phyloP scores from a whole-genome alignment of 2,888 invertebrate species.

The Congeria kusceri region DNA sequence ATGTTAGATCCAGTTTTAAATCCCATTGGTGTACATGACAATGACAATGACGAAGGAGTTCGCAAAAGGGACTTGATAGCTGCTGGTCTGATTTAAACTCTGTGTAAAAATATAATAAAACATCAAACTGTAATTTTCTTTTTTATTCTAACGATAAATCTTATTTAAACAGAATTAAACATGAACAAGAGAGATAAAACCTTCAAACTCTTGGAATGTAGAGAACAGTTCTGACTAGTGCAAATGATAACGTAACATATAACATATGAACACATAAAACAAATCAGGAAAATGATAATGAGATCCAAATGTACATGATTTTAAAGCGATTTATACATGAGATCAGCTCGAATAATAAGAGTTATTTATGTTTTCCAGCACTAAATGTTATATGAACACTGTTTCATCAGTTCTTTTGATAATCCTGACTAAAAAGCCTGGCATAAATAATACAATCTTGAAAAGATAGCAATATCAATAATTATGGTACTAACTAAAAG shows the following conservation, averaged over 20 bases:
- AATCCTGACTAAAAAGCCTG: neutral
- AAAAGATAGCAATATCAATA: slow-evolving; percentile 5
- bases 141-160: slow-evolving; percentile 1
- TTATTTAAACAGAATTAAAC: neutral
- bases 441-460: neutral
- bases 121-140: slow-evolving; percentile 7
- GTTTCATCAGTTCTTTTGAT: slow-evolving; percentile 3
- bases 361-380: no score
- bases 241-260: no score
- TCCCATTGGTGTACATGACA: neutral
- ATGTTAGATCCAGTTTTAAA: slow-evolving; percentile 1
- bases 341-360: no score
- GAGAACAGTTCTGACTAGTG: no score
- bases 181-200: no score
- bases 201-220: no score
- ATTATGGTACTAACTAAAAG: neutral
- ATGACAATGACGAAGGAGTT: slow-evolving; percentile 30
- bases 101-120: slow-evolving; percentile 13
- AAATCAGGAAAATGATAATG: no score
- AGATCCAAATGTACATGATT: no score
- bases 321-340: no score
- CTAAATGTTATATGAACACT: neutral
- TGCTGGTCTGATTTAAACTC: slow-evolving; percentile 26
- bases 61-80: slow-evolving; percentile 18
- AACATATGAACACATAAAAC: no score